Conservation (phyloP, 2,113 vertebrate species). For the Glareola pratincola region DNA sequence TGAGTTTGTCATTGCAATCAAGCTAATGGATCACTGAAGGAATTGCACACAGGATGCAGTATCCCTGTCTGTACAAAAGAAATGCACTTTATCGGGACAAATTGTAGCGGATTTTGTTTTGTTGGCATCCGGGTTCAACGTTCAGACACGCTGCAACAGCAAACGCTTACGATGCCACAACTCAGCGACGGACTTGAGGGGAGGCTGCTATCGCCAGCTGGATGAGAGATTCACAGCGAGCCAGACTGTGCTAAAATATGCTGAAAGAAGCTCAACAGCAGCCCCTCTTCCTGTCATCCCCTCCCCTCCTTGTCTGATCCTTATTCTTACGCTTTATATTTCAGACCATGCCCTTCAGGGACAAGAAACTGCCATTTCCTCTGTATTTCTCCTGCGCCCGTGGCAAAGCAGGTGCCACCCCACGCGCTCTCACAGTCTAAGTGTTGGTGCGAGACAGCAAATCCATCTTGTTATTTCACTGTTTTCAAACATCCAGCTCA, state of each 20-base stretch:
- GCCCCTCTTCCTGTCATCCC: background rate
- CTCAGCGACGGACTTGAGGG: background rate
- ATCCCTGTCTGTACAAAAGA: background rate
- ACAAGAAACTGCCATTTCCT: background rate
- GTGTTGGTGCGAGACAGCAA: conserved; percentile 21
- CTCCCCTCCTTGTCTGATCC: background rate
- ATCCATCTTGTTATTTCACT: background rate
- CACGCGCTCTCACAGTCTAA: background rate
- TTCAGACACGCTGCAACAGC: background rate
- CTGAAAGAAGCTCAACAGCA: background rate
- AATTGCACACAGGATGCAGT: background rate
- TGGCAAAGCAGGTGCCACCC: background rate
- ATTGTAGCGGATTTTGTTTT: background rate
- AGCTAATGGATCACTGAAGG: background rate
- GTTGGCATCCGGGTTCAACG: background rate
- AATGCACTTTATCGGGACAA: background rate
- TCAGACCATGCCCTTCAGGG: background rate
- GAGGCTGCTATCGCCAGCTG: background rate
- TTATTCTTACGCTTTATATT: background rate
- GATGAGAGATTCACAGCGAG: conserved; percentile 5
- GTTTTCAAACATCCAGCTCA: conserved; percentile 4
- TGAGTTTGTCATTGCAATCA: background rate
- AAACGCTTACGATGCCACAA: background rate
- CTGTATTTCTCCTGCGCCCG: background rate
- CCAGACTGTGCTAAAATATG: conserved; percentile 32